Evolutionary conservation across 1,140 invertebrate species (phyloP), one percentile per base, ranked within the genome.

Genomic region (Cyphomyrmex costatus): DNA sequence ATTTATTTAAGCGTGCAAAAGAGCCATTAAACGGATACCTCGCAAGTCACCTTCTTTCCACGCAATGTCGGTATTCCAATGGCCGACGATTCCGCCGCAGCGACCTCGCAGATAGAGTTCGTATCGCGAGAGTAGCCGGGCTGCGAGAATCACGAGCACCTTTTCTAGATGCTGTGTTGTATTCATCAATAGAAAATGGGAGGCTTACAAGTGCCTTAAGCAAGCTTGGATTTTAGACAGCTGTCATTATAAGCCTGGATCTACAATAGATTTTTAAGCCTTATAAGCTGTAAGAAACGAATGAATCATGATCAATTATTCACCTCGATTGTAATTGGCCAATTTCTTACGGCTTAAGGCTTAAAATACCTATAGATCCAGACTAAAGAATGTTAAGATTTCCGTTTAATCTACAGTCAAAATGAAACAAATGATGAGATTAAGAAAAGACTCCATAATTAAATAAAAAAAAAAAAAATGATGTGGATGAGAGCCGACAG

Each of bases 1-100:
- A 91, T 92, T 92, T 91, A 92, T 91, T 92, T 89, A 91, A 91
- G 51, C 86, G 89, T 85, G 83, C 86, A 92, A 90, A 89, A 91
- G 88, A 63, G 51, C 76, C 68, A 90, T 91, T 91, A 91, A 68
- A 86, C 89, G 83, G 53, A 83, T 86, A 79, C 87, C 76, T 73
- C 87, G 49, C 77, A 78, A 92, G 87, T 89, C 86, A 85, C 58
- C 86, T 21, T 66, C 80, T 27, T 83, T 73, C 82, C 51, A 19
- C 53, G 58, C 7, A 66, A 51, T 53, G 66, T 36, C 63, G 82
- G 88, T 60, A 89, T 89, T 89, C 76, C 84, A 90, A 90, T 90
- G 56, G 58, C 66, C 68, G 51, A 33, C 30, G 53, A 89, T 89
- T 33, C 49, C 33, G 63, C 53, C 66, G n/a, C n/a, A 30, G 8